phyloP scores from a whole-genome alignment of 2,888 invertebrate species.

The Dimorphilus gyrociliatus region DNA sequence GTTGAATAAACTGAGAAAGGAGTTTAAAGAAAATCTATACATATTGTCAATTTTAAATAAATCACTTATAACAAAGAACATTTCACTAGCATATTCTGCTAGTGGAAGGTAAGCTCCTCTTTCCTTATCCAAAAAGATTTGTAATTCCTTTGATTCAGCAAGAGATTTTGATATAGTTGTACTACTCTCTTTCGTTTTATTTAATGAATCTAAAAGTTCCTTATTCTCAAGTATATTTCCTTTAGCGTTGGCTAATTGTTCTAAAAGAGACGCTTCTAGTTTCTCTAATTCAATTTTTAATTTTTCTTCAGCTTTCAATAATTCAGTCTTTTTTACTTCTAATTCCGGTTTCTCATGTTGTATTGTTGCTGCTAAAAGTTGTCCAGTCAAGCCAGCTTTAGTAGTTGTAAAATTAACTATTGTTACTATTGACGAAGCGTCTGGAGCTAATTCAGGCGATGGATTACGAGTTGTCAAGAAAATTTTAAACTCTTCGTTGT shows the following conservation, averaged over 20 bases:
- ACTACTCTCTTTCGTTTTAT: conserved; percentile 60
- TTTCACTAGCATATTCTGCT: conserved; percentile 46
- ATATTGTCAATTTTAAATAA: conserved; percentile 49
- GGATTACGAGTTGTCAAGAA: conserved; percentile 48
- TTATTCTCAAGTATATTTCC: conserved; percentile 74
- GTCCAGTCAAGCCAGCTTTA: conserved; percentile 54
- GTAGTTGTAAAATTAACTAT: conserved; percentile 61
- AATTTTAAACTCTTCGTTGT: conserved; percentile 54
- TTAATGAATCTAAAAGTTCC: conserved; percentile 54
- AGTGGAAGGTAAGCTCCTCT: conserved; percentile 49
- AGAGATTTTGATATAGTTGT: conserved; percentile 52
- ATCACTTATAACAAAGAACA: conserved; percentile 50
- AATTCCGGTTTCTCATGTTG: conserved; percentile 55
- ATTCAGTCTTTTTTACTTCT: conserved; percentile 59
- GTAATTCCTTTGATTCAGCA: conserved; percentile 48
- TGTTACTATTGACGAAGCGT: conserved; percentile 47
- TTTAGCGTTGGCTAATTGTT: conserved; percentile 54
- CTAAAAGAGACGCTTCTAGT: conserved; percentile 64
- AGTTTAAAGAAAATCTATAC: conserved; percentile 47
- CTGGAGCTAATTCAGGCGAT: conserved; percentile 46
- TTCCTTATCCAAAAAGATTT: conserved; percentile 43
- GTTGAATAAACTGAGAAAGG: conserved; percentile 45
- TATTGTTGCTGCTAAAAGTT: conserved; percentile 40
- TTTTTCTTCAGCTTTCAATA: conserved; percentile 67
- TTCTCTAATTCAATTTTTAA: conserved; percentile 68